Base-by-base conservation (phyloP, 2,888 invertebrate genomes). In the Listrodromus nycthemerus region DNA sequence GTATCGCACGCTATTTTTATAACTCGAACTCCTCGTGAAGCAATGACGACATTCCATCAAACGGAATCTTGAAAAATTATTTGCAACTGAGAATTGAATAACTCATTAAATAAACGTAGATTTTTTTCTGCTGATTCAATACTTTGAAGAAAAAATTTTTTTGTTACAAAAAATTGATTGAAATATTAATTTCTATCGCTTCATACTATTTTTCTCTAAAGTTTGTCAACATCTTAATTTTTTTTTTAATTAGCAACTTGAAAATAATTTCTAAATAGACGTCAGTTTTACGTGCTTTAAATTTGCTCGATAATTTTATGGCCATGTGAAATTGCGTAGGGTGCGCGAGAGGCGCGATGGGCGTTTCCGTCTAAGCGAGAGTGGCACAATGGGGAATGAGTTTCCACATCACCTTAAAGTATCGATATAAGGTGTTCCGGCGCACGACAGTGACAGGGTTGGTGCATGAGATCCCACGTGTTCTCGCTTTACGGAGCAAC, bases 401-500 rank as follows among this genome's bases (percentile, higher is more conserved):
- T 13, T 45, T 45, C 16, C 41, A 45, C 41, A 45, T 45, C 41
- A 3, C 63, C 73, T 76, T 52, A 67, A 76, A 71, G 70, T 79
- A 70, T 65, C 61, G 75, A 75, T 82, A 78, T 79, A 10, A 21
- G 65, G 55, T 10, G 69, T 8, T 58, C 2, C 63, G 66, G 75
- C 75, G 65, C 82, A 82, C 71, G 75, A 58, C 70, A 77, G 82
- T 77, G 79, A 82, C 76, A 73, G 76, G 70, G 82, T 82, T 75
- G 41, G 52, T 48, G 33, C 41, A 52, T 63, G 81, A 24, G 30
- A 27, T n/a, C 63, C 21, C 24, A 21, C 48, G 33, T 58, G 16
- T 37, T 8, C 13, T 71, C 24, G 16, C 19, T 71, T 52, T 55
- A 2, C 24, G 33, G 48, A 70, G 71, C 30, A 58, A 50, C 63